Evolutionary conservation across 1,140 invertebrate genomes (phyloP), one percentile per base, ranked within the genome.

Genomic region (Drosophila pachea): DNA sequence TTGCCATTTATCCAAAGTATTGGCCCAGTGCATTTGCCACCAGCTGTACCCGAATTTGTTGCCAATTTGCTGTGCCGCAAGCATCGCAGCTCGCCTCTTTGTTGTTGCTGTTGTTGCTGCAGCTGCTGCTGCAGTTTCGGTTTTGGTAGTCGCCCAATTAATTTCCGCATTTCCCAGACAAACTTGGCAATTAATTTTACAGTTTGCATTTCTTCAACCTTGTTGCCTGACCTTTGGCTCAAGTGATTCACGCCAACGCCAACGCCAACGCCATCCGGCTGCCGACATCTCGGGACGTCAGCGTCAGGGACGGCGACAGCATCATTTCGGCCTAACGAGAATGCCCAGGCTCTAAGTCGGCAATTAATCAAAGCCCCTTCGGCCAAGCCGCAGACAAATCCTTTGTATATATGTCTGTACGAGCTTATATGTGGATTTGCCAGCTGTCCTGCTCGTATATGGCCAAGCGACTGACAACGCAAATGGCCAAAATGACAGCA

Each of bases 301-400:
- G 55, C 71, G 54, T 73, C 68, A 54, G 54, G 42, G 31, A 42
- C 55, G 43, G 31, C 64, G 61, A 63, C 71, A 64, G 64, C 48
- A 29, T 78, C 59, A 60, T 35, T 59, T 68, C 53, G 49, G 72
- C 74, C 78, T 84, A 83, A 83, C 79, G 64, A 82, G 78, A 79
- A 83, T 83, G 69, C 50, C 54, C 31, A 62, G 64, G 56, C 76
- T 81, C 81, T 75, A 77, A 86, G 81, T 84, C 81, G 82, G 81
- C 81, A 86, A 86, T 86, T 86, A 86, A 86, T 86, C 81, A 86
- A 86, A 86, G 81, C 81, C 74, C 81, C 76, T 75, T 74, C 48
- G 76, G 82, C 77, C 81, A 69, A 77, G 82, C 77, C 81, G 69
- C 81, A 68, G 67, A 81, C 81, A 86, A 81, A 86, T 86, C 70